Evolutionary conservation across 2,113 vertebrate genomes (phyloP).

Genomic region (Theristicus caerulescens): DNA sequence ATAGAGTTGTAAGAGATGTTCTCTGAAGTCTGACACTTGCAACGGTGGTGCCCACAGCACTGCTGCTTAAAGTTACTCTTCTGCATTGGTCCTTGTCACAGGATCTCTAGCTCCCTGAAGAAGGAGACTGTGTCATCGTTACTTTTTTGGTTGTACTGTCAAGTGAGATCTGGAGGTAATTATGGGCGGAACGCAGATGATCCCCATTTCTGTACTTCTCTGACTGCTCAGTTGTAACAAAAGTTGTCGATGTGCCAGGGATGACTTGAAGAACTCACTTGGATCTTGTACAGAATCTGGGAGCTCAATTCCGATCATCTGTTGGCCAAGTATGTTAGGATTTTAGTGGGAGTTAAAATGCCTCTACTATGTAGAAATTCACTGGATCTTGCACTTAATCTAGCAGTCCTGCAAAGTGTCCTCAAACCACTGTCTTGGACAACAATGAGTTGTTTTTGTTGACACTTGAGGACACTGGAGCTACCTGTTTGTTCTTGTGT

Average conservation of each 20-base stretch:
- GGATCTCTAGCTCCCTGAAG: background rate
- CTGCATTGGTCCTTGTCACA: background rate
- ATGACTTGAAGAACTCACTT: background rate
- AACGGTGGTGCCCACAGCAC: background rate
- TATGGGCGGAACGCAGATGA: background rate
- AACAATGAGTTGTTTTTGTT: background rate
- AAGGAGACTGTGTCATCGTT: background rate
- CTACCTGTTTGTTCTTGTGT: background rate
- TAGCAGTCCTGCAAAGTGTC: background rate
- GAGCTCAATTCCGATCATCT: background rate
- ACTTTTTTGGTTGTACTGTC: background rate
- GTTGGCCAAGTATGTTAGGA: background rate
- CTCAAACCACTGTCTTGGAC: background rate
- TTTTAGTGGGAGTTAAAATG: background rate
- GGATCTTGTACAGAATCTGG: background rate
- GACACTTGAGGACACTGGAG: background rate
- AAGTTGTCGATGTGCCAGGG: background rate
- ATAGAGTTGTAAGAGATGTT: background rate
- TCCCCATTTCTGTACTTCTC: background rate
- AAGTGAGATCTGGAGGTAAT: background rate
- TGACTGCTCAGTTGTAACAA: background rate
- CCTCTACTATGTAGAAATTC: background rate
- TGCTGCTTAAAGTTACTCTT: background rate
- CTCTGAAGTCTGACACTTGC: background rate
- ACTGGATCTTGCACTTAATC: background rate